phyloP scores from a whole-genome alignment of 2,888 invertebrate genomes.

The Calliphora vomitoria region DNA sequence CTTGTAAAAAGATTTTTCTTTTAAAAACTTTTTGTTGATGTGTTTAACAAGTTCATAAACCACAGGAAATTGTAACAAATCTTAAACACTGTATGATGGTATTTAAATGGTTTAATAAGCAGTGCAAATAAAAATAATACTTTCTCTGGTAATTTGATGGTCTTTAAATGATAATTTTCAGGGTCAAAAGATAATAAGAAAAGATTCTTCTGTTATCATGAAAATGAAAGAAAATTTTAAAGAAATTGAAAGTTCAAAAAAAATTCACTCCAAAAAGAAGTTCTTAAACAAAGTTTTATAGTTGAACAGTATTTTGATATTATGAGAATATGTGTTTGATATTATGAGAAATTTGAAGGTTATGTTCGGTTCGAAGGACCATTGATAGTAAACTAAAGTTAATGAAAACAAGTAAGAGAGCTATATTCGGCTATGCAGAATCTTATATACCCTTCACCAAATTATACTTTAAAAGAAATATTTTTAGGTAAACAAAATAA shows the following conservation, averaged over 20 bases:
- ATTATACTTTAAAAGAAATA: no score
- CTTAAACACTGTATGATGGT: constrained; percentile 18
- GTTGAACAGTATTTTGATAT: no score
- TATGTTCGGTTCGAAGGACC: no score
- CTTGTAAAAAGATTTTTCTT: constrained; percentile 22
- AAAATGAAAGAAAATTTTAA: background rate
- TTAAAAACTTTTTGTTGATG: background rate
- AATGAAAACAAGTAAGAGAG: no score
- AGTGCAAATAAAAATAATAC: constrained; percentile 7
- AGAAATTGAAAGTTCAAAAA: constrained; percentile 9
- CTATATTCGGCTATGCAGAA: no score
- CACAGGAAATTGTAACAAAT: constrained; percentile 55
- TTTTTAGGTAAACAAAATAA: no score
- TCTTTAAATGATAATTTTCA: constrained; percentile 30
- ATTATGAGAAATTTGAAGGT: no score
- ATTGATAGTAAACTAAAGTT: no score
- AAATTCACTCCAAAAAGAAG: background rate
- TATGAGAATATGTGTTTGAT: no score
- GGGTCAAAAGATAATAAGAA: constrained; percentile 12
- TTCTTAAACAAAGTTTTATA: no score
- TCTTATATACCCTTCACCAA: no score
- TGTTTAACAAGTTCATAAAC: constrained; percentile 23
- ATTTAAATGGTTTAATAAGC: constrained; percentile 60
- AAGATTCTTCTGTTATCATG: background rate
- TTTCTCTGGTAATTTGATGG: constrained; percentile 39